Base-by-base conservation (phyloP, 2,888 invertebrate genomes). In the Apamea anceps region DNA sequence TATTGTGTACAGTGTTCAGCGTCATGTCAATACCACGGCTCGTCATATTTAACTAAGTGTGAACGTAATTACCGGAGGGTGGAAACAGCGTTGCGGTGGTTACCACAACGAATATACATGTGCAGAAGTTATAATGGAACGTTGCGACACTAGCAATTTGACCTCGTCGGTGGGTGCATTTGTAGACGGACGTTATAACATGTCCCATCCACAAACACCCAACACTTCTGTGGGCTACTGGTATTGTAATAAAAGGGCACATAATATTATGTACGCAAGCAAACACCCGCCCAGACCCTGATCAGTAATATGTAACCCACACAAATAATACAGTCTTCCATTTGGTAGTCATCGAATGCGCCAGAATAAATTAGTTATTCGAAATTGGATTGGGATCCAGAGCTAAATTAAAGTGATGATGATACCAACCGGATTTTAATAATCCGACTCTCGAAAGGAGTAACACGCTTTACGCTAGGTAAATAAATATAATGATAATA, bases 1-100 rank as follows among this genome's bases (percentile, higher is more conserved):
- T 37, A 21, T 15, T 62, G 60, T 70, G 28, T 70, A 15, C 68
- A 25, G 13, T 48, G 28, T n/a, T 45, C 74, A 54, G 57, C 70
- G 66, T 5, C 84, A 63, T 80, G 88, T 89, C 88, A 88, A 78
- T 82, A 82, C 72, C 88, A 87, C 74, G 70, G 62, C 68, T 71
- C 83, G 76, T 86, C 83, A 82, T 84, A 88, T 88, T 90, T 88
- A 90, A 90, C 87, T 84, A 86, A 89, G 91, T 91, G 88, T 91
- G 88, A 92, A 91, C 89, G 88, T 88, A 89, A 92, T 91, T 91
- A 87, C 74, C 67, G 86, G 85, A 79, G 85, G 85, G 77, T 75
- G 81, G 67, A 54, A 67, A 85, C 48, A 65, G 57, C 63, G 42
- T 28, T 28, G 77, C 54, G 84, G 45, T 32, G n/a, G 62, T 32